Percentiles rank a stretch among this genome's conserved stretches.
phyloP scores from a whole-genome alignment of 2,888 invertebrate genomes.

The Lycia hirtaria region DNA sequence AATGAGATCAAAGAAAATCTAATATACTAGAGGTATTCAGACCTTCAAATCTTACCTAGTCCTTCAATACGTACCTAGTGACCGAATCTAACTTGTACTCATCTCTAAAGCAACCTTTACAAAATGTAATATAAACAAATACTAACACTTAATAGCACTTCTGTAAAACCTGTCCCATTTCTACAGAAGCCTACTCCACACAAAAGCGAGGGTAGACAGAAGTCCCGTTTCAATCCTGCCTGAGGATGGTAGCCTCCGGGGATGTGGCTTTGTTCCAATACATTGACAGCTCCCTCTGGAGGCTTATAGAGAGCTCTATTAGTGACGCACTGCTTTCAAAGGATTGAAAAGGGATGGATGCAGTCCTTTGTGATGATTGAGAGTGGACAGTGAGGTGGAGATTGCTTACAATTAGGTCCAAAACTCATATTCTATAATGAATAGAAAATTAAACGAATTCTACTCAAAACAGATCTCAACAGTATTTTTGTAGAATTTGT shows the following conservation, averaged over 20 bases:
- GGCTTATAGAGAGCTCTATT: constrained; percentile 12
- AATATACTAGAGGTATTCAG: no score
- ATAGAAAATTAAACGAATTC: no score
- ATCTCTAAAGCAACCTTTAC: not conserved
- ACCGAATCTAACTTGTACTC: not conserved
- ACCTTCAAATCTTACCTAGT: no score
- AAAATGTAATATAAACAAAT: not conserved
- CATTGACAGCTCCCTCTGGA: constrained; percentile 10
- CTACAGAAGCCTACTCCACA: not conserved
- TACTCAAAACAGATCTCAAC: no score
- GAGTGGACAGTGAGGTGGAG: not conserved
- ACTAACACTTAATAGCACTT: not conserved
- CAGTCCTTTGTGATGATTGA: constrained; percentile 18
- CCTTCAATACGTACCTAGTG: no score
- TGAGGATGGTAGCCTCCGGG: constrained; percentile 2
- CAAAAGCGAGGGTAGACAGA: not conserved
- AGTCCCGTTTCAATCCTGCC: constrained; percentile 5
- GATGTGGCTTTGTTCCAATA: constrained; percentile 18
- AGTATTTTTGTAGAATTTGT: no score
- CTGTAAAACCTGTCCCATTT: not conserved
- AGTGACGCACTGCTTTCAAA: constrained; percentile 8
- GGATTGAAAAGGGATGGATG: not conserved
- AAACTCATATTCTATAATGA: no score
- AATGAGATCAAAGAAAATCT: no score
- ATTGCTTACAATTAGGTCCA: no score